A percentile compares a stretch with the other conserved stretches of the same genome.
Evolutionary conservation across 2,113 vertebrate species (phyloP).

Genomic region (Oplegnathus fasciatus): DNA sequence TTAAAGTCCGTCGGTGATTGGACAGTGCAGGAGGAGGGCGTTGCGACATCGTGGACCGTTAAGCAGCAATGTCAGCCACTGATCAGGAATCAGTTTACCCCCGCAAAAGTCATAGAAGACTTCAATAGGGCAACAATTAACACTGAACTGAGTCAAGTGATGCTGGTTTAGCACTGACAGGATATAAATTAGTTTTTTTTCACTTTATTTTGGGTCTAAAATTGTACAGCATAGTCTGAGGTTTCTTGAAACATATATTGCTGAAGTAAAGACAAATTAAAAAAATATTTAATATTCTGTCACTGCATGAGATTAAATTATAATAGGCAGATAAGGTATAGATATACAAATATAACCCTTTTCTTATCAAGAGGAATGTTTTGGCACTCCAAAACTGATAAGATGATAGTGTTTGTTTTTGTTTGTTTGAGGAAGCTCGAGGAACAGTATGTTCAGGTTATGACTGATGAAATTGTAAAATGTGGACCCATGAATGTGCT

Average conservation of each 20-base stretch:
- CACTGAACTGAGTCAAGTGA: constrained; percentile 19
- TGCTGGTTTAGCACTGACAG: background rate
- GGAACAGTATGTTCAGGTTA: background rate
- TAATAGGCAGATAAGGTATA: background rate
- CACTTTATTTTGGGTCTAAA: constrained; percentile 65
- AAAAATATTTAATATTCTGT: background rate
- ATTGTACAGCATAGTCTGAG: constrained; percentile 52
- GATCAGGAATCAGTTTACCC: constrained; percentile 44
- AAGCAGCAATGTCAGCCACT: constrained; percentile 8
- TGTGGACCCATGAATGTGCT: background rate
- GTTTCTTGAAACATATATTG: background rate
- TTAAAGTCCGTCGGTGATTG: constrained; percentile 60
- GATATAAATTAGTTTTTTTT: too few species aligned
- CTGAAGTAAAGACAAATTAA: constrained; percentile 27
- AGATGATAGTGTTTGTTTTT: background rate
- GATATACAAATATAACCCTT: background rate
- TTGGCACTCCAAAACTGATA: background rate
- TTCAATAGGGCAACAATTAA: background rate
- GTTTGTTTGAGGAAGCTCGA: background rate
- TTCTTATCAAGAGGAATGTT: background rate
- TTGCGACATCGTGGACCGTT: constrained; percentile 27
- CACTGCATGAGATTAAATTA: background rate
- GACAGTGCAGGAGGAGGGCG: constrained; percentile 27
- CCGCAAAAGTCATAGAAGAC: background rate
- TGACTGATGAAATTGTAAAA: background rate